phyloP scores from a whole-genome alignment of 2,888 invertebrate genomes.

The Drosophila buzzatii region DNA sequence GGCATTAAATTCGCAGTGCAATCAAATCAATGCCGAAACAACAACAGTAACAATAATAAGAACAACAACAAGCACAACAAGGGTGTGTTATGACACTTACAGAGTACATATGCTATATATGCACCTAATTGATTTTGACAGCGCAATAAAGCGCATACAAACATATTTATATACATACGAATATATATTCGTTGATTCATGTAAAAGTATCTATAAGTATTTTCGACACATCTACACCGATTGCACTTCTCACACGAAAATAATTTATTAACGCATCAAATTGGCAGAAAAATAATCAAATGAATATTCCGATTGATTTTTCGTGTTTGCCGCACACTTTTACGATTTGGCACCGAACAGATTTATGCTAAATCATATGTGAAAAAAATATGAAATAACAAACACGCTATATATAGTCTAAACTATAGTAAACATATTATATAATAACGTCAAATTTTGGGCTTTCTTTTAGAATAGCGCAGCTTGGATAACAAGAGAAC shows the following conservation, averaged over 20 bases:
- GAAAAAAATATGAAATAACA: not conserved
- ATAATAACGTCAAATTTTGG: not conserved
- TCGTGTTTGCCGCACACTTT: constrained; percentile 41
- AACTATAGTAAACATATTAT: not conserved
- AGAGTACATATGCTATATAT: constrained; percentile 18
- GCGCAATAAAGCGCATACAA: constrained; percentile 47
- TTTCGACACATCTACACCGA: constrained; percentile 33
- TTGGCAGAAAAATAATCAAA: constrained; percentile 64
- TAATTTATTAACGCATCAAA: constrained; percentile 79
- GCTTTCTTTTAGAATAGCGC: not conserved
- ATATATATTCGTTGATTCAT: constrained; percentile 14
- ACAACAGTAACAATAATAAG: not conserved
- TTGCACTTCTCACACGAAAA: constrained; percentile 68
- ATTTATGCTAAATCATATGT: not conserved
- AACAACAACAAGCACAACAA: constrained; percentile 1
- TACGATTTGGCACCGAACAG: constrained; percentile 1
- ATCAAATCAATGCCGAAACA: constrained; percentile 69
- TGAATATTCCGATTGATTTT: constrained; percentile 64
- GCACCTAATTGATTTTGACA: constrained; percentile 62
- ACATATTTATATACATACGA: constrained; percentile 16
- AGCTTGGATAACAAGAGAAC: not conserved
- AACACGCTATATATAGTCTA: not conserved
- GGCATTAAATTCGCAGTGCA: constrained; percentile 45
- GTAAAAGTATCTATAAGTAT: constrained; percentile 26
- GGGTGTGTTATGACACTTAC: constrained; percentile 9